Base-by-base conservation (phyloP, 2,797 vertebrate species). In the Rhinogobio ventralis region DNA sequence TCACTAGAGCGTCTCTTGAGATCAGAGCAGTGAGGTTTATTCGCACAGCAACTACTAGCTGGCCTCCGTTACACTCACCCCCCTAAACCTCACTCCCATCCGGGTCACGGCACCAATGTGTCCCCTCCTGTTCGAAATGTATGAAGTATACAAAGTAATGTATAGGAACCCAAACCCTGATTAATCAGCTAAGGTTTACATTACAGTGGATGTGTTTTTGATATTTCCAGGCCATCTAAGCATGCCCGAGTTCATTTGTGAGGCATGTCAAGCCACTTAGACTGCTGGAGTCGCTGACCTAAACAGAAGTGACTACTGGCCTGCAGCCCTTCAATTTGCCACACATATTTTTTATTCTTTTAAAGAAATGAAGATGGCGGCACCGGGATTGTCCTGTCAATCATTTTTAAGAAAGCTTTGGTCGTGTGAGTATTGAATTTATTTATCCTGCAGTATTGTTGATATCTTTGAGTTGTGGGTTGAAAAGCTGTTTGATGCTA, bases 351-450 rank as follows among this genome's bases (percentile, higher is more conserved):
- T 83, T 51, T 79, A 28, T 3, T 60, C 67, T 5, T 86, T 74
- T 83, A 74, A 83, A 45, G 75, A 86, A 25, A 64, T 86, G 68
- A 83, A 86, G 36, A 86, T 84, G 81, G 76, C 75, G 7, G 62
- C 74, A 30, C 80, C 81, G 42, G 81, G 85, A 55, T 25, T 73
- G 66, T 86, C 81, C 46, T 66, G 67, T 28, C 76, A 75, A 39
- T 76, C 83, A 46, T 85, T 85, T 77, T 1, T 84, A 68, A 33
- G 49, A 68, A 69, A 2, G 39, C 39, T 51, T 73, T 73, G 45
- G 28, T 74, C 19, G 9, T 36, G 28, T 74, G 49, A 55, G 72
- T 74, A 23, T 53, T 75, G 7, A 75, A 75, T 53, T 33, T 33
- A 74, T 74, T 6, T 13, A 13, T 36, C 28, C 28, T 55, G 13